These are phyloP conservation scores for Notolabrus celidotus DNA, from an alignment of 2,797 vertebrate genomes.

Conservation along the genomic window DNA sequence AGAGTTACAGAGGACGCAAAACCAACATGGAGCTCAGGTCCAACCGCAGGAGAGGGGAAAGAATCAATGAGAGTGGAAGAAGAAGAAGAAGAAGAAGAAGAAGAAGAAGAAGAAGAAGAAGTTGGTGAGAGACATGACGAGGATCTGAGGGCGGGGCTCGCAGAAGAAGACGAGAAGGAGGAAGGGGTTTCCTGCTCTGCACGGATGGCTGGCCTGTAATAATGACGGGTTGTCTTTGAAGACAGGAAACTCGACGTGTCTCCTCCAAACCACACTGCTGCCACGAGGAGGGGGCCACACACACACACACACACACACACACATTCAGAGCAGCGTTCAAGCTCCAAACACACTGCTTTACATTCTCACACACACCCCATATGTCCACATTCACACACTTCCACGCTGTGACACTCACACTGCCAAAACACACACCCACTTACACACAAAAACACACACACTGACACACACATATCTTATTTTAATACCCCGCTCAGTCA, in stretches of 20 bases:
- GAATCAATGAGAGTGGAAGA: not conserved
- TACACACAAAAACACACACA: slow-evolving; percentile 17
- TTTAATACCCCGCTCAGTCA: slow-evolving; percentile 62
- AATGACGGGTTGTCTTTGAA: slow-evolving; percentile 76
- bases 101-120: not conserved
- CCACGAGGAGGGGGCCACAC: slow-evolving; percentile 71
- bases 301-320: slow-evolving; percentile 28
- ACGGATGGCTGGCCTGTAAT: slow-evolving; percentile 67
- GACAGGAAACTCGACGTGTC: slow-evolving; percentile 80
- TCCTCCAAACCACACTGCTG: slow-evolving; percentile 78
- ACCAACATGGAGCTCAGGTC: too few relatives aligned
- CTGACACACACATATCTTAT: slow-evolving; percentile 34
- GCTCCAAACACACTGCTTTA: slow-evolving; percentile 25
- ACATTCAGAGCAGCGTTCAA: not conserved
- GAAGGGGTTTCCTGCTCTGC: slow-evolving; percentile 62
- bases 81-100: not conserved
- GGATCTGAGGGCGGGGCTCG: not conserved
- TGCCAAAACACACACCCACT: slow-evolving; percentile 48
- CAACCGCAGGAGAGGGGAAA: not conserved
- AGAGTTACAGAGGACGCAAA: too few relatives aligned
- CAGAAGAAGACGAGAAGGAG: slow-evolving; percentile 24
- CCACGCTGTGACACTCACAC: slow-evolving; percentile 33
- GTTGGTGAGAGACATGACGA: not conserved
- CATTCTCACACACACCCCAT: slow-evolving; percentile 31
- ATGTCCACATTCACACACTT: slow-evolving; percentile 47